Evolutionary conservation across 2,113 vertebrate genomes (phyloP).

Genomic region (Excalfactoria chinensis): DNA sequence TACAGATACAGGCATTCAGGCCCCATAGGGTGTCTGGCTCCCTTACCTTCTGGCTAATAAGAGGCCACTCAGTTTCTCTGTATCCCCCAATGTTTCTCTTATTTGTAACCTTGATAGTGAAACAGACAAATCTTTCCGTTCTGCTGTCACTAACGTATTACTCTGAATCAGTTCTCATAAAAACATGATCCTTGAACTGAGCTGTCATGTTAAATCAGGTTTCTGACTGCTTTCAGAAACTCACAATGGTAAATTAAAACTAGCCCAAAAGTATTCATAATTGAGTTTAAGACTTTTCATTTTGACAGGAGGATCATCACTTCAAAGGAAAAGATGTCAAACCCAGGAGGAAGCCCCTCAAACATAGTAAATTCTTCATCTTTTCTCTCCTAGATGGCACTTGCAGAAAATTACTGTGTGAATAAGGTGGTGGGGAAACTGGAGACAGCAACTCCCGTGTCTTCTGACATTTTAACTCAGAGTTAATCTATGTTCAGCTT

Average conservation of each 20-base stretch:
- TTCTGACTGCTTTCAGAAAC: neutral
- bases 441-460: neutral
- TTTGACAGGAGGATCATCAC: neutral
- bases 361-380: neutral
- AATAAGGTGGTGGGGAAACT: neutral
- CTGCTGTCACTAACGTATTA: neutral
- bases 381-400: neutral
- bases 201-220: neutral
- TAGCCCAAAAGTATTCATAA: neutral
- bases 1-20: neutral
- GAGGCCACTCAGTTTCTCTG: too few species aligned
- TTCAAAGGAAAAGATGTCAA: neutral
- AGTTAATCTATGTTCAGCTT: neutral
- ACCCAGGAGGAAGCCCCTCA: neutral
- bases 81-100: too few species aligned
- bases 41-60: neutral
- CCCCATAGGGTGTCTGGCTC: neutral
- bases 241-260: neutral
- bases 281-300: neutral
- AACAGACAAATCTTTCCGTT: neutral
- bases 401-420: accelerated
- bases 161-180: neutral
- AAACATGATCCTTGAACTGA: neutral
- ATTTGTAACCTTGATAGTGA: neutral
- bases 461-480: neutral